Evolutionary conservation across 2,797 vertebrate genomes (phyloP).

Genomic region (Acridotheres tristis): DNA sequence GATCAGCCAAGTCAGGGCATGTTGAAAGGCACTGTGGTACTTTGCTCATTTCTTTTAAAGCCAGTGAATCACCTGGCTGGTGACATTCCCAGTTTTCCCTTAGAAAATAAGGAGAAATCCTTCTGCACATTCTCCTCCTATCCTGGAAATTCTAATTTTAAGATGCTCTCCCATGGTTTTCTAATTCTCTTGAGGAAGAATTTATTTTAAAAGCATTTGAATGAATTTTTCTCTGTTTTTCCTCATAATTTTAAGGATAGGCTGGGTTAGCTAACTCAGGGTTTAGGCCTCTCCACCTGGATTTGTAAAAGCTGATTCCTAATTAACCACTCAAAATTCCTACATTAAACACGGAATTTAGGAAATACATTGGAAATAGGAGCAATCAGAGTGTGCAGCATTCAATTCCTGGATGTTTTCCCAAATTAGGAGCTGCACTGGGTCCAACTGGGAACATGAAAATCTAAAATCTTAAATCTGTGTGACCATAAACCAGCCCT

Average conservation of each 20-base stretch:
- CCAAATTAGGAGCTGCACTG: background rate
- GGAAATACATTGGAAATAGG: background rate
- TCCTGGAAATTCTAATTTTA: background rate
- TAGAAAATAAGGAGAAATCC: background rate
- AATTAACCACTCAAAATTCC: background rate
- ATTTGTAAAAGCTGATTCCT: background rate
- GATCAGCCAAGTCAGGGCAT: background rate
- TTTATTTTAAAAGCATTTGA: background rate
- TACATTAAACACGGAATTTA: fast-evolving
- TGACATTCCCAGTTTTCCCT: background rate
- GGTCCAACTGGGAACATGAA: background rate
- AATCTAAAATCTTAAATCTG: background rate
- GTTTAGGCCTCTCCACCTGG: background rate
- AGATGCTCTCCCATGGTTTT: background rate
- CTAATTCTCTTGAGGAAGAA: background rate
- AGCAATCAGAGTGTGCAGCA: background rate
- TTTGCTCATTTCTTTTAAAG: background rate
- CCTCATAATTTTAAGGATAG: background rate
- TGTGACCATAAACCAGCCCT: background rate
- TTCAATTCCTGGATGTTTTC: background rate
- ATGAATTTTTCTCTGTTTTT: background rate
- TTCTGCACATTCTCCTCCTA: background rate
- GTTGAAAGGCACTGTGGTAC: background rate
- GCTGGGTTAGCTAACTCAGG: background rate
- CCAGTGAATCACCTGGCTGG: background rate